A percentile compares a stretch with the other conserved stretches of the same genome.
Evolutionary conservation across 2,113 vertebrate species (phyloP).

Genomic region (Larimichthys crocea): DNA sequence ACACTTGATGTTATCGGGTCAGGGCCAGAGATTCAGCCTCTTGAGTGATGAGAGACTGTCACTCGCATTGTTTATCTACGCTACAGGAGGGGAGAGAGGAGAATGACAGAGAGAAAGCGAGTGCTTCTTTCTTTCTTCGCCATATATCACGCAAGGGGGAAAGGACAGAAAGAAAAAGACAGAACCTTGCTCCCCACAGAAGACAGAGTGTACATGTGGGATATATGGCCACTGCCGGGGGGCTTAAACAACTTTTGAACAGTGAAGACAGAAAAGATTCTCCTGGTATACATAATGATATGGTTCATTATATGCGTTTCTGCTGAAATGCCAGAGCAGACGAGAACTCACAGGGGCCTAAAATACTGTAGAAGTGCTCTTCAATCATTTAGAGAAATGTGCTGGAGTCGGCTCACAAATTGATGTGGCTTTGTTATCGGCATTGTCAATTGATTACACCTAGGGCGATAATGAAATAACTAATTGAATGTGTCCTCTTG

Average conservation of each 20-base stretch:
- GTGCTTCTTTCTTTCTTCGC: constrained; percentile 62
- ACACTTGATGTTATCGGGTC: constrained; percentile 94
- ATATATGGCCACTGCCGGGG: constrained; percentile 7
- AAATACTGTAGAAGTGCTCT: constrained; percentile 53
- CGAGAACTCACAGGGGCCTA: constrained; percentile 2
- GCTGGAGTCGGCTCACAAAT: constrained; percentile 71
- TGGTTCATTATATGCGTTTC: background rate
- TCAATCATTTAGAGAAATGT: constrained; percentile 79
- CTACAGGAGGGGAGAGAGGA: constrained; percentile 72
- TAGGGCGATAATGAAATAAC: constrained; percentile 82
- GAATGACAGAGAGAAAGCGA: constrained; percentile 55
- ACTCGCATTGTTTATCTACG: constrained; percentile 94
- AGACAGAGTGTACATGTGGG: constrained; percentile 22
- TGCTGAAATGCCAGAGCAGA: constrained; percentile 36
- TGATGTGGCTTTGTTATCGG: constrained; percentile 82
- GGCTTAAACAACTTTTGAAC: constrained; percentile 10
- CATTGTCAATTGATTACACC: constrained; percentile 82
- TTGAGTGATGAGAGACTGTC: constrained; percentile 91
- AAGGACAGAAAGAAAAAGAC: constrained; percentile 11
- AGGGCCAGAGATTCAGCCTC: constrained; percentile 88
- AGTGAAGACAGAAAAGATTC: background rate
- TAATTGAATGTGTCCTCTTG: constrained; percentile 83
- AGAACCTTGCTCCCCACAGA: constrained; percentile 15
- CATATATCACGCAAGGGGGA: constrained; percentile 62
- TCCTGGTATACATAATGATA: background rate